These are phyloP conservation scores for Pholis gunnellus DNA, from an alignment of 2,113 vertebrate genomes.

Conservation along the genomic window DNA sequence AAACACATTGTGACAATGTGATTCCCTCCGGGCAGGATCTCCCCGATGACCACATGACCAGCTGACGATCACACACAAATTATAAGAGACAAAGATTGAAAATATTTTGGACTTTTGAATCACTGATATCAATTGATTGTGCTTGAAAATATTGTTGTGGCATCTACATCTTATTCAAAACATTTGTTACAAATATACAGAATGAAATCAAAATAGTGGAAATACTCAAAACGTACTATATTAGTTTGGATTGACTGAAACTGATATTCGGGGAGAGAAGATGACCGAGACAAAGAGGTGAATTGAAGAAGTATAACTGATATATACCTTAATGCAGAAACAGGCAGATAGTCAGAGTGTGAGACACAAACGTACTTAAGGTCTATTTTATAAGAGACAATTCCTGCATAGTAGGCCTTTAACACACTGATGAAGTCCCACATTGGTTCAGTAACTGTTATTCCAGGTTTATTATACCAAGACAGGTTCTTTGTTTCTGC, in stretches of 20 bases:
- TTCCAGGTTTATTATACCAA: not conserved
- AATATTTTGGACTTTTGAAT: not conserved
- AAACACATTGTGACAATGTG: conserved; percentile 34
- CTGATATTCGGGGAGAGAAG: not conserved
- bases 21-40: conserved; percentile 22
- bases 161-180: not conserved
- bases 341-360: too few species aligned
- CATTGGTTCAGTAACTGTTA: too few species aligned
- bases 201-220: not conserved
- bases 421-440: too few species aligned
- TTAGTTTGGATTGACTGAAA: not conserved
- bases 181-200: not conserved
- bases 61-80: not conserved
- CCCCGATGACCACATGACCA: not conserved
- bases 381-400: too few species aligned
- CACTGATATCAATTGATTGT: not conserved
- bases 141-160: not conserved
- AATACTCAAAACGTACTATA: not conserved
- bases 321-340: not conserved
- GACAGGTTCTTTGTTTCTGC: not conserved
- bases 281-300: not conserved
- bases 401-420: too few species aligned
- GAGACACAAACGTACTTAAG: not conserved
- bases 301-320: not conserved
- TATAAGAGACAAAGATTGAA: not conserved